Base-by-base conservation (phyloP, 2,797 vertebrate species). In the Benthosema pterotum region DNA sequence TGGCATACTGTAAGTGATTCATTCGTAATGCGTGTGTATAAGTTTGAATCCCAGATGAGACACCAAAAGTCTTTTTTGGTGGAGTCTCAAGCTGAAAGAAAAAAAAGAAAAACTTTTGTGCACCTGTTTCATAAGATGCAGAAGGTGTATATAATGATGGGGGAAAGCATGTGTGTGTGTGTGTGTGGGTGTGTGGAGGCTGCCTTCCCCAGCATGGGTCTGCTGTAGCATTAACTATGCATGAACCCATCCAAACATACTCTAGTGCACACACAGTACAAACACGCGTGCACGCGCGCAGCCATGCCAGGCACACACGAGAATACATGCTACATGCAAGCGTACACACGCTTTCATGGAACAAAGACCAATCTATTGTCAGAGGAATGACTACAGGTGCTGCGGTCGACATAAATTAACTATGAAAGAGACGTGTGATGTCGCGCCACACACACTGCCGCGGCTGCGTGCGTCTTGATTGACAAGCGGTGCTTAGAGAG, bases 341-440 rank as follows among this genome's bases (percentile, higher is more conserved):
- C 32, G 28, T 32, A 32, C 7, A 32, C 11, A 43, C 16, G 47
- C 9, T 50, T 14, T 32, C 55, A 49, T 6, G 15, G 15, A 15
- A 49, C 4, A 17, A 46, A 57, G n/a, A 49, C 16, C 14, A 17
- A 17, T 47, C 75, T 71, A 77, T 78, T 82, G 76, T 88, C 86
- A 80, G 75, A 57, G 57, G 83, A 83, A 79, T 70, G 80, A 77
- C 84, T 82, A 84, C 84, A 89, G 85, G 85, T 89, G 83, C 84
- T 63, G 72, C 82, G 82, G 88, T 88, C 61, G 1, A 83, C 85
- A 89, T 89, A 84, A 89, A 88, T 89, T 89, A 89, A 85, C 85
- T 88, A 89, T 89, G 83, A 87, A 84, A 84, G 78, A 75, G 63
- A 86, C 75, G 79, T 90, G 84, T 89, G 86, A 88, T 86, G 89